Base-by-base conservation (phyloP, 2,888 invertebrate species). In the Diabrotica balteata region DNA sequence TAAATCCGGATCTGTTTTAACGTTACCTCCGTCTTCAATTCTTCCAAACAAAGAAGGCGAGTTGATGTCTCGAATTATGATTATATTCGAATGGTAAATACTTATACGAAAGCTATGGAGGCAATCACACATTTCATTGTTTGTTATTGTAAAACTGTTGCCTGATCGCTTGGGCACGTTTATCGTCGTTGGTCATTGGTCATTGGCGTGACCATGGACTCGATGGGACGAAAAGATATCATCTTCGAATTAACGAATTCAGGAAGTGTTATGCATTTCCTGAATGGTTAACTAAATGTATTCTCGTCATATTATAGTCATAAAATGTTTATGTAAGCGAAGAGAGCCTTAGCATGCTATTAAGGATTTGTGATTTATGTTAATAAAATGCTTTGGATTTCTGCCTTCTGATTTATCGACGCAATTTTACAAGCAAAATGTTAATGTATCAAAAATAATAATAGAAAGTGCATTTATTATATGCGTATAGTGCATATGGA, bases 41-140 rank as follows among this genome's bases (percentile, higher is more conserved):
- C 22, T 17, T 51, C 51, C 51, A 51, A 51, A 54, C 53, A 43
- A 54, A 32, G 32, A 32, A 54, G 69, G 50, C 66, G 62, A 61
- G 53, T 66, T 63, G 60, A 61, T 54, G 63, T 65, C 63, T 62
- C 55, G 63, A 63, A 66, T 66, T 66, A 66, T 66, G 62, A 66
- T 69, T 51, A 50, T 60, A 47, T 55, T 55, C 43, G 50, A 58
- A 55, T 51, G 51, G 61, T 43, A 61, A 61, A 32, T 52, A 53
- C 32, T 32, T 32, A 32, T 32, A 32, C 32, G 32, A 32, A 32
- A 32, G 32, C 32, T 32, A 22, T 45, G 53, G 44, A 61, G 22
- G 61, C 49, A 57, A 63, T 63, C 55, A 55, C 63, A 55, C 47
- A 42, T 57, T 63, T 52, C 53, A 47, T 42, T 55, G 54, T 55